Conservation (phyloP, 2,888 invertebrate genomes). For the Aspidapion aeneum region DNA sequence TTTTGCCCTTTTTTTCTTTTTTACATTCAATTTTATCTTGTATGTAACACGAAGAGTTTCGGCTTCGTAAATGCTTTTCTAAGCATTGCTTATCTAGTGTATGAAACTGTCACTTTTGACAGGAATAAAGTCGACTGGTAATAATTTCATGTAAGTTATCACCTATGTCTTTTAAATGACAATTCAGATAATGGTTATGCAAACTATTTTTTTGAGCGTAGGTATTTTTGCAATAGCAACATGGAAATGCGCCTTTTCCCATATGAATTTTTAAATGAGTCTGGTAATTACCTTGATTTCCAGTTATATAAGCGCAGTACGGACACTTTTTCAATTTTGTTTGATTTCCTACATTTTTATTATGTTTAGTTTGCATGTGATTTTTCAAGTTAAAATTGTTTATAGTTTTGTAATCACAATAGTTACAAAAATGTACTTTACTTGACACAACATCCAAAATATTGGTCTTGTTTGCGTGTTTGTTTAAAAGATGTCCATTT, state of each 20-base stretch:
- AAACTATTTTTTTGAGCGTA: neutral
- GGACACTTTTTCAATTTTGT: neutral
- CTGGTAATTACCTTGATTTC: neutral
- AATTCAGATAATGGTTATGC: neutral
- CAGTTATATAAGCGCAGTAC: neutral
- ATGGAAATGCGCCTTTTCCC: neutral
- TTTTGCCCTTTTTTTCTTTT: too few species aligned
- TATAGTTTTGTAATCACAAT: neutral
- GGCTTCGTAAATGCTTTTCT: too few species aligned
- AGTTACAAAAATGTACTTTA: neutral
- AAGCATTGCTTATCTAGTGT: too few species aligned
- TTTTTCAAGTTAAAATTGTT: neutral
- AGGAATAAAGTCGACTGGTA: neutral
- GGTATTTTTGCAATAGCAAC: neutral
- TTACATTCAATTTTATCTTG: too few species aligned
- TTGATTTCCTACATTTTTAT: neutral
- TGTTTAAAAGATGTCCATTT: neutral
- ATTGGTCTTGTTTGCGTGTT: neutral
- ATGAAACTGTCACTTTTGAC: neutral
- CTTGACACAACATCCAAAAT: neutral
- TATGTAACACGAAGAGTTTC: too few species aligned
- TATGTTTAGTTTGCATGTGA: neutral
- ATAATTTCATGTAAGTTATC: neutral
- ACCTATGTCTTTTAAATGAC: neutral
- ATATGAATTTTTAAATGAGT: neutral